Base-by-base conservation (phyloP, 2,113 vertebrate genomes). In the Hyperopisus bebe region DNA sequence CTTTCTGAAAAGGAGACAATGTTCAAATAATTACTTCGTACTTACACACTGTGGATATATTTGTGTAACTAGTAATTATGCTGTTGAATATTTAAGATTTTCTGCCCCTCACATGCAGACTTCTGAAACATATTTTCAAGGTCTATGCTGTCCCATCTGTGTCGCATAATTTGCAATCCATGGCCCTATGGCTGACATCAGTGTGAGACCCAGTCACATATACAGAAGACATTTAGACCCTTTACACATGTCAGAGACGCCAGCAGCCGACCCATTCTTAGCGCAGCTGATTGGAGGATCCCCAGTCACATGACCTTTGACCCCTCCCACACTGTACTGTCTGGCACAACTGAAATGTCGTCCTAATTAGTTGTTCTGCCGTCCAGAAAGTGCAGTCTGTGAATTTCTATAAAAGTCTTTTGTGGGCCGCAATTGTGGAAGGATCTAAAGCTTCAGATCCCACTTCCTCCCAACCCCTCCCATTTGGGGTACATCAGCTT, bases 1-100 rank as follows among this genome's bases (percentile, higher is more conserved):
- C 93, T 80, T 80, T 92, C 95, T 94, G 92, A 95, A 94, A 93
- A 93, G 89, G 90, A 95, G 94, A 93, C 91, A 92, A 94, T 95
- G 93, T 94, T 92, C 92, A 94, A 95, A 95, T 95, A 95, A 95
- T 95, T 93, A 94, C 92, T 90, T 94, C 90, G 92, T 95, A 95
- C 95, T 95, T 94, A 94, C 90, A 91, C 93, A 58, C 88, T 90
- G 95, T 93, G 94, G 94, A 93, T 93, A 94, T 46, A 90, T 93
- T 90, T 94, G 92, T 92, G 93, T 92, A 94, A 93, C 92, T 93
- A 92, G 93, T 92, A 92, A 93, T 95, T 94, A 93, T 94, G 90
- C 91, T 90, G 88, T 85, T 94, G 94, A 94, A 95, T 94, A 94
- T 94, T 94, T 94, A 94, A 91, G 90, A 91, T 94, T 93, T 92